A percentile compares a stretch with the other conserved stretches of the same genome.
phyloP scores from a whole-genome alignment of 2,797 vertebrate genomes.

The Diceros bicornis region DNA sequence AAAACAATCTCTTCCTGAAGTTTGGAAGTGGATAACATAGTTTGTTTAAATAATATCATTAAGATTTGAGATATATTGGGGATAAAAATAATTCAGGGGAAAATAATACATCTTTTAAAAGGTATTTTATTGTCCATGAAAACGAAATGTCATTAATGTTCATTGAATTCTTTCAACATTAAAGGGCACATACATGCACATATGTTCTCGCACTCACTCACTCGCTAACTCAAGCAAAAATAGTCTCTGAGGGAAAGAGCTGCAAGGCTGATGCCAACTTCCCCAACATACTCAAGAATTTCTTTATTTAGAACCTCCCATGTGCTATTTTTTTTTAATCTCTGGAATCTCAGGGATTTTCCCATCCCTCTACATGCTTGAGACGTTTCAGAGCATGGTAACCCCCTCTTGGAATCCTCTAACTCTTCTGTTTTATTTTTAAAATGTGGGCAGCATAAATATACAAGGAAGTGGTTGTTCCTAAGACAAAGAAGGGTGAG shows the following conservation, averaged over 20 bases:
- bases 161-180: neutral
- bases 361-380: conserved; percentile 89
- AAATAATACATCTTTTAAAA: conserved; percentile 37
- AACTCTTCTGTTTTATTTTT: conserved; percentile 89
- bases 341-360: conserved; percentile 88
- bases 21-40: conserved; percentile 46
- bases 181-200: conserved; percentile 25
- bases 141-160: conserved; percentile 31
- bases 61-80: conserved; percentile 37
- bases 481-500: conserved; percentile 48
- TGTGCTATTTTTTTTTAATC: conserved; percentile 86
- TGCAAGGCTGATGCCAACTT: conserved; percentile 85
- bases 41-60: conserved; percentile 50
- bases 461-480: conserved; percentile 40
- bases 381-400: conserved; percentile 83
- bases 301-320: conserved; percentile 87
- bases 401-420: conserved; percentile 85
- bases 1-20: neutral
- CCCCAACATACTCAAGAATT: conserved; percentile 83
- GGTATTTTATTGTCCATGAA: conserved; percentile 72
- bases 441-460: conserved; percentile 69
- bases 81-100: conserved; percentile 59
- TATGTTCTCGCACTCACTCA: neutral
- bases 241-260: conserved; percentile 74
- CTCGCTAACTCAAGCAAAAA: conserved; percentile 73